Evolutionary conservation across 1,140 invertebrate species (phyloP), one percentile per base, ranked within the genome.

Genomic region (Eueides isabella): DNA sequence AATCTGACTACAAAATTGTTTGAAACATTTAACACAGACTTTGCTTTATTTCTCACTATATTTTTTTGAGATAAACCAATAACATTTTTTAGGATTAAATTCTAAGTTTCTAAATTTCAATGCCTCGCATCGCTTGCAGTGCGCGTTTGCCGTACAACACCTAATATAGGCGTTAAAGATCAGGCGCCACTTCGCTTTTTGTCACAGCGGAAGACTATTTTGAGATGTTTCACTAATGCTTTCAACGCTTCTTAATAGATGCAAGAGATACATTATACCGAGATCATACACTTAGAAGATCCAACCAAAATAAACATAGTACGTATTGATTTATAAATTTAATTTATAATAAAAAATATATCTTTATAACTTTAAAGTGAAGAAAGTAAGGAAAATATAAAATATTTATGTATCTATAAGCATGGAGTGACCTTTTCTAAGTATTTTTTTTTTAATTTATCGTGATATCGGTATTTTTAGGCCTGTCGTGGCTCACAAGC

Each of bases 191-290:
- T 86, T 38, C 64, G 74, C 68, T 78, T 86, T 87, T 84, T 88
- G 84, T 87, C 82, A 84, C 82, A 87, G 85, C 87, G 87, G 84
- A 89, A 84, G 82, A 85, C 76, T 89, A 89, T 88, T 88, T 86
- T 87, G 80, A 85, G 78, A 84, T 80, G 85, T 84, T 83, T 83
- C 80, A 86, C 79, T 84, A 80, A 87, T 80, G 85, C 85, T 85
- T 80, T 88, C 89, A 86, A 79, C 86, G 85, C 80, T 83, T 82
- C 83, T 86, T 88, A 86, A 88, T 88, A 89, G 82, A 83, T 68
- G 67, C 73, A 9, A 26, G 7, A 64, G 31, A 63, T 63, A 63
- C 19, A 55, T 55, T n/a, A 23, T 11, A 26, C 19, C 35, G 19
- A 0, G 16, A 44, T 44, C 6, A 44, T 44, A 38, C 14, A 38